These are phyloP conservation scores for Tinea pellionella DNA, from an alignment of 2,888 invertebrate species.

Conservation along the genomic window DNA sequence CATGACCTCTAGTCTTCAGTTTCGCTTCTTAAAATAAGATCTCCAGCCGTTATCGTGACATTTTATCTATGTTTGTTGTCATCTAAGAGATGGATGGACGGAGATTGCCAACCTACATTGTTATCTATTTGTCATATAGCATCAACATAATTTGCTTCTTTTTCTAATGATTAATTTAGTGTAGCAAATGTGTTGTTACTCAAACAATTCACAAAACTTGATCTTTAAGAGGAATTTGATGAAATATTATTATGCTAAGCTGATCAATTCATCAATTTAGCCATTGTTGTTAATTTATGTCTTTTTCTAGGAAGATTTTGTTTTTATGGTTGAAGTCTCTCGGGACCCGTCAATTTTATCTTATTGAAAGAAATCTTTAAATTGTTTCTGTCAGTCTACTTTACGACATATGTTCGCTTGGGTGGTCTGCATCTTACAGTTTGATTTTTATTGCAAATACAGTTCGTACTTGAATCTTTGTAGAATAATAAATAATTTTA, in stretches of 20 bases:
- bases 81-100: constrained; percentile 5
- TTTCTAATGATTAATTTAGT: neutral
- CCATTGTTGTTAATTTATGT: neutral
- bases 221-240: neutral
- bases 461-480: neutral
- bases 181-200: neutral
- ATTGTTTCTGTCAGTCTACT: constrained; percentile 1
- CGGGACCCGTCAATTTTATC: constrained; percentile 4
- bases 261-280: neutral
- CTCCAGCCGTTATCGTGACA: neutral
- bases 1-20: constrained; percentile 9
- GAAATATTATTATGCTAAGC: neutral
- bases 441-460: constrained; percentile 1
- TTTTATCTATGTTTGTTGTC: constrained; percentile 9
- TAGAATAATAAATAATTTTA: neutral
- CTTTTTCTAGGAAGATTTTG: neutral
- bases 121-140: neutral
- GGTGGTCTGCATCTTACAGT: constrained; percentile 2
- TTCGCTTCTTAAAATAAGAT: constrained; percentile 4
- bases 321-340: neutral
- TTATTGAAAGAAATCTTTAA: constrained; percentile 4
- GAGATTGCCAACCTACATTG: neutral
- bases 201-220: neutral
- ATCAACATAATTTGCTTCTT: neutral
- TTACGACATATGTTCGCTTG: constrained; percentile 11